Evolutionary conservation across 1,140 invertebrate species (phyloP), one percentile per base, ranked within the genome.

Genomic region (Euwallacea fornicatus): DNA sequence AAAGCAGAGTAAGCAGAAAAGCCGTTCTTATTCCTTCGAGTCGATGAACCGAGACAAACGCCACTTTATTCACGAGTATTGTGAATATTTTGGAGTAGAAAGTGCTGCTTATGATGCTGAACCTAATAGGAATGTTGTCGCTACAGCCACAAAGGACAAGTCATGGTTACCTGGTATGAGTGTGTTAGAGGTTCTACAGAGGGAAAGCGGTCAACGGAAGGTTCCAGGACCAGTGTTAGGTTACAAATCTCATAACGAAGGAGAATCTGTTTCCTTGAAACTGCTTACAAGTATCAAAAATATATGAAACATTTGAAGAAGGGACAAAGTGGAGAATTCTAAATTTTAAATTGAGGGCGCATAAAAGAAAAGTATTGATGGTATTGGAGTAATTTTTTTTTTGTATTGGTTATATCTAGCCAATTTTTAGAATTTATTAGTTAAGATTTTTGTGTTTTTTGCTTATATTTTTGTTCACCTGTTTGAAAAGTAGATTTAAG

Each of bases 111-210:
- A 97, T 80, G 97, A 98, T 84, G 88, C 91, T 42, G 96, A 98
- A 80, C 96, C 96, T 0, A 97, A 97, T 79, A 86, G 95, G 69
- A 98, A 97, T 84, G 91, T 98, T 9, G 93, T 98, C 33, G 95
- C 92, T 7, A 98, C 94, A 16, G 97, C 96, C 43, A 86, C 59
- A 76, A 77, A 75, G 55, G 79, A 81, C 69, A 79, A 93, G 88
- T 92, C 90, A 58, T 94, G 92, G 91, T 81, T 95, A 71, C 93
- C 93, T n/a, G 89, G 91, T 72, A 89, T 92, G 76, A 93, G 91
- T 81, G 83, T 96, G 72, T 80, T 93, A 76, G 92, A 94, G 82
- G 86, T 93, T 59, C 78, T 94, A 63, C 87, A 90, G 73, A 86
- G 91, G 61, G 91, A 93, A 81, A 90, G 86, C 69, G 92, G 93